A percentile compares a stretch with the other conserved stretches of the same genome.
These are phyloP conservation scores for Anthoscopus minutus DNA, from an alignment of 2,113 vertebrate species.

Conservation along the genomic window DNA sequence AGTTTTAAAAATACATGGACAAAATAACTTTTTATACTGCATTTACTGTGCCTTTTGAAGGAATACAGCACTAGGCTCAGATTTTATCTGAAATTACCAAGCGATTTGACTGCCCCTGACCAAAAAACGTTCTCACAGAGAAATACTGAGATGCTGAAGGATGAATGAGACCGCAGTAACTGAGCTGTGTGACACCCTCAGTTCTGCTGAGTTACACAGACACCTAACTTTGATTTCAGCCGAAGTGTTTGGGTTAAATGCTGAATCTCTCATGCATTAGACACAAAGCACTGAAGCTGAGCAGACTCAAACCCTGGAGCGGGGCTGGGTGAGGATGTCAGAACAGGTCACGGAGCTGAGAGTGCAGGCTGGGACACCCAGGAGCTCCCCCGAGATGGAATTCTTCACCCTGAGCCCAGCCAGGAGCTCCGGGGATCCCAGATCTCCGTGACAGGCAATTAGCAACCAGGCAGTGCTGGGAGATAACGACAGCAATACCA, in stretches of 20 bases:
- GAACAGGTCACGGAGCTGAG: background rate
- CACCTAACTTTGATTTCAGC: background rate
- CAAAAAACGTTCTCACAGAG: fast-evolving
- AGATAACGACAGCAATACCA: background rate
- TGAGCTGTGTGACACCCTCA: background rate
- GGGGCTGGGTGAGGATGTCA: background rate
- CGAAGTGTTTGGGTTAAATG: background rate
- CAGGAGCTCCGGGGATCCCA: background rate
- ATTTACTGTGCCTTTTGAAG: background rate
- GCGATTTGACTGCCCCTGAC: background rate
- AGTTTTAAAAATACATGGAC: background rate
- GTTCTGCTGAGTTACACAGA: background rate
- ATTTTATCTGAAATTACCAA: background rate
- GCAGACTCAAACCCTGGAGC: background rate
- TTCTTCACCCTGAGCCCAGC: slow-evolving; percentile 17
- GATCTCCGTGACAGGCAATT: background rate
- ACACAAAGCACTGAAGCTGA: background rate
- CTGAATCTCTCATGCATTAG: fast-evolving
- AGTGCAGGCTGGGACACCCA: background rate
- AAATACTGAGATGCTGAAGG: background rate
- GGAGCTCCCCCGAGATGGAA: slow-evolving; percentile 18
- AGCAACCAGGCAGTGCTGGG: background rate
- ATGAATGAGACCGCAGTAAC: background rate
- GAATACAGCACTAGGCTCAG: background rate
- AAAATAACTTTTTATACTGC: background rate